Conservation (phyloP, 2,888 invertebrate genomes). For the Acanthosepion pharaonis region DNA sequence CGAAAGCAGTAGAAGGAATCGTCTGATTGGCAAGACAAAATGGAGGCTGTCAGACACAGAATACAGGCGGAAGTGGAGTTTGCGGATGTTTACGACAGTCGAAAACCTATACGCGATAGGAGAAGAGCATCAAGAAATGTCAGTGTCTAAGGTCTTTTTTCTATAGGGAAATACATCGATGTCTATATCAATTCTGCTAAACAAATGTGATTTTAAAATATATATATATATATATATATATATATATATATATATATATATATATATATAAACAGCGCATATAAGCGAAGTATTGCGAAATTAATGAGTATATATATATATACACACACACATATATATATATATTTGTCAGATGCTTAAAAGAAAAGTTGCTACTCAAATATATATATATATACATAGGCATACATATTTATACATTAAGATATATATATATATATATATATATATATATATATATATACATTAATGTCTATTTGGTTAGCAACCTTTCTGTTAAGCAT, state of each 20-base stretch:
- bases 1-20: background rate
- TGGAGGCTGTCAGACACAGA: background rate
- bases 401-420: background rate
- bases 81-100: slow-evolving; percentile 22
- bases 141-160: background rate
- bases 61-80: background rate
- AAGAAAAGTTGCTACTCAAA: background rate
- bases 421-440: background rate
- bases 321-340: background rate
- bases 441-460: background rate
- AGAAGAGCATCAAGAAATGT: background rate
- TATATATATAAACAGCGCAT: background rate
- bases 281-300: too few relatives aligned
- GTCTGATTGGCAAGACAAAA: slow-evolving; percentile 33
- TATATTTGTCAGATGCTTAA: background rate
- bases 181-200: background rate
- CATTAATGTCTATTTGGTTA: too few relatives aligned
- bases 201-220: background rate
- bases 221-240: background rate
- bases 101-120: background rate
- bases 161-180: background rate
- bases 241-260: background rate
- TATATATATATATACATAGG: background rate
- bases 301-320: background rate
- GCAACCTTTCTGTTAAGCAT: too few relatives aligned